Conservation (phyloP, 2,113 vertebrate genomes). For the Lepus timidus region DNA sequence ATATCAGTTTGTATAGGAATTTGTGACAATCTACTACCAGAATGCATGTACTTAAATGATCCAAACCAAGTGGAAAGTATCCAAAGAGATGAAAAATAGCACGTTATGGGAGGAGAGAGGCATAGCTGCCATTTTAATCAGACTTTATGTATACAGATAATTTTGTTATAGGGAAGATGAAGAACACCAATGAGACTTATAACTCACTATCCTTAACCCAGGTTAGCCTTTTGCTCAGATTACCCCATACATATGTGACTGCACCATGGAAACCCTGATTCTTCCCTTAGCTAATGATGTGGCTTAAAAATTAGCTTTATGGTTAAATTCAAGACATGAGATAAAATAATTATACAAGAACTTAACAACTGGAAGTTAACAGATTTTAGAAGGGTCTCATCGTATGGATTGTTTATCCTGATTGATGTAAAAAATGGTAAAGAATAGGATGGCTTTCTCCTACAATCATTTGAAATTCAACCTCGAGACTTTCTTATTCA, state of each 20-base stretch:
- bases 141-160: fast-evolving
- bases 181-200: neutral
- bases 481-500: neutral
- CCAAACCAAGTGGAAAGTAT: neutral
- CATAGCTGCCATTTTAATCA: neutral
- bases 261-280: neutral
- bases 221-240: neutral
- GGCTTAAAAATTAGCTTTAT: neutral
- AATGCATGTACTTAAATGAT: neutral
- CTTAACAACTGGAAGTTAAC: neutral
- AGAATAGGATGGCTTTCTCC: neutral
- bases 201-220: neutral
- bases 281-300: neutral
- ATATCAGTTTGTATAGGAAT: neutral
- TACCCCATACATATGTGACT: neutral
- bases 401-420: neutral
- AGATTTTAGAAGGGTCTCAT: neutral
- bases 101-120: neutral
- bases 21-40: neutral
- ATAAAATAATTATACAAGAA: neutral
- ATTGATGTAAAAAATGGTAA: neutral
- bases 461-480: neutral
- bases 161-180: neutral
- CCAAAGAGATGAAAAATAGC: neutral
- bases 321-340: neutral